These are phyloP conservation scores for Zeugodacus cucurbitae DNA, from an alignment of 1,140 invertebrate species.

Conservation along the genomic window DNA sequence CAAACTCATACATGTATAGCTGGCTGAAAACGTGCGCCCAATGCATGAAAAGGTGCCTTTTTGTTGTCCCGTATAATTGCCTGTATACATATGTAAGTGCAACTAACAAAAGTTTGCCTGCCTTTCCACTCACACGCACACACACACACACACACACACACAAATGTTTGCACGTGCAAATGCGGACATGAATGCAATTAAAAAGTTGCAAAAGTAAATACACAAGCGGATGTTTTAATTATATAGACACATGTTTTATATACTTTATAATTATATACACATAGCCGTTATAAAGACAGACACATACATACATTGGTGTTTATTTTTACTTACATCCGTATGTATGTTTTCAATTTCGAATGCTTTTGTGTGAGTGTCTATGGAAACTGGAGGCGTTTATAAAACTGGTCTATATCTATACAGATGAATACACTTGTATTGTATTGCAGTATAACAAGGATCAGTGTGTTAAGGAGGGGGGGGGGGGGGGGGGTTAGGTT, in stretches of 20 bases:
- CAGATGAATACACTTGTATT: too few relatives aligned
- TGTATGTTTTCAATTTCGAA: too few relatives aligned
- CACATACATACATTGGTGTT: too few relatives aligned
- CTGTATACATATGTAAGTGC: not conserved
- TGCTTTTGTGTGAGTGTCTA: too few relatives aligned
- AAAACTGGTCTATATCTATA: too few relatives aligned
- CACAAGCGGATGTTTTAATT: not conserved
- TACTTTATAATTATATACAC: not conserved
- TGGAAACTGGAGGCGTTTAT: not conserved
- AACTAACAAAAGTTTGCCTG: not conserved
- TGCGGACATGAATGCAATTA: not conserved
- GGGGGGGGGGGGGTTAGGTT: too few relatives aligned
- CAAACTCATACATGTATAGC: not conserved
- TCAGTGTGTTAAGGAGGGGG: too few relatives aligned
- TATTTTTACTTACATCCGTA: too few relatives aligned
- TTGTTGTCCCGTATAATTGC: not conserved
- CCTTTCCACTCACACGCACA: not conserved
- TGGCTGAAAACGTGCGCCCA: too few relatives aligned
- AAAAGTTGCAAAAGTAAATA: slow-evolving; percentile 18
- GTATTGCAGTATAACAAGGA: too few relatives aligned
- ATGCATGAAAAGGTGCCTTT: not conserved
- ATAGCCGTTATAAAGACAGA: too few relatives aligned
- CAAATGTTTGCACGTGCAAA: not conserved
- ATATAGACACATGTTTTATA: not conserved
- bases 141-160: not conserved